Evolutionary conservation across 2,888 invertebrate genomes (phyloP), one percentile per base, ranked within the genome.

Genomic region (Sceliomorpha sp.): DNA sequence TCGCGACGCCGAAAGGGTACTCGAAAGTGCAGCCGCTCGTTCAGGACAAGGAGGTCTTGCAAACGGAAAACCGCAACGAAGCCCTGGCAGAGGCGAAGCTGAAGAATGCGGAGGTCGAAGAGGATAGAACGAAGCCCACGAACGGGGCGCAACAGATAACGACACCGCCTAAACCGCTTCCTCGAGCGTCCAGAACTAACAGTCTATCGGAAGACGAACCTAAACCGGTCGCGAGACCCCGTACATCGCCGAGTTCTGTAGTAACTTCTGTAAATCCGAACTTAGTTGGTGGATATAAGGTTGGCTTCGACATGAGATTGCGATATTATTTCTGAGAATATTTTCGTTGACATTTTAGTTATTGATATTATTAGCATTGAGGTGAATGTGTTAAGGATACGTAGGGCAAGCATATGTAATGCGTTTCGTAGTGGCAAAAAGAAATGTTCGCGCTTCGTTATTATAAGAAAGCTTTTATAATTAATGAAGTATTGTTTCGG

Each of bases 121-220:
- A 87, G 5, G 86, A 88, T 1, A 83, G 82, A 50, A 72, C 48
- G 1, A 87, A 86, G 56, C 79, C 85, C 55, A 87, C 88, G 55
- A 89, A 89, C 67, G 86, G 86, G 0, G 80, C 82, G 2, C 89
- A 87, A 5, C 53, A 29, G 6, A 45, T 64, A 1, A 81, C 89
- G 0, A 90, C 92, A 39, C 93, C 94, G 1, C 95, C 95, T 0
- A 95, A 95, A 84, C 95, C 96, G 8, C 89, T 95, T 89, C 95
- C 96, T 0, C 91, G 95, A 77, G 93, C 94, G 0, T 95, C 92
- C 36, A 90, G 93, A 77, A 90, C 92, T 32, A 91, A 92, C 78
- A 93, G 95, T 8, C 91, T 95, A 56, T 93, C 94, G 0, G 95
- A 95, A 78, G 90, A 91, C 1, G 91, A 88, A 63, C 93, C 94